These are phyloP conservation scores for Druceiella hillmani DNA, from an alignment of 2,888 invertebrate species.

Conservation along the genomic window DNA sequence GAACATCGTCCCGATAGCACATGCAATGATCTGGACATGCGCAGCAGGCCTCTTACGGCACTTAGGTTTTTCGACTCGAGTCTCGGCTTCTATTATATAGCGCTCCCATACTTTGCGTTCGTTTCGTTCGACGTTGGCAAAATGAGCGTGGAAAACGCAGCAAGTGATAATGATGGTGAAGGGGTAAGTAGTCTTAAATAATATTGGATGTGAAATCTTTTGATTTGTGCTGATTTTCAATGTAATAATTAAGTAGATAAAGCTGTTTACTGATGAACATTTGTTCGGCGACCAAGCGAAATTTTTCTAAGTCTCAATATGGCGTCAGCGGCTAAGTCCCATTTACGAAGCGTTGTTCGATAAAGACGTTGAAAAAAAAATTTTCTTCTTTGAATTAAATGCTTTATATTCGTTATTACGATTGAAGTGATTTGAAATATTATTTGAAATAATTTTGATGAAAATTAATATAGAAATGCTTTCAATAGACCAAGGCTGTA, in stretches of 20 bases:
- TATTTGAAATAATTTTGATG: conserved; percentile 10
- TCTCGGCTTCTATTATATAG: conserved; percentile 26
- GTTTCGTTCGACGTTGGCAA: conserved; percentile 44
- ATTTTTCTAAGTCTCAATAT: conserved; percentile 78
- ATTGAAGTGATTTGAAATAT: conserved; percentile 10
- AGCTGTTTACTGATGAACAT: conserved; percentile 49
- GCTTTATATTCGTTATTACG: too few species aligned
- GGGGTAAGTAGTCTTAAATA: conserved; percentile 51
- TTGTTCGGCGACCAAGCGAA: conserved; percentile 40
- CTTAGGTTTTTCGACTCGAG: conserved; percentile 44
- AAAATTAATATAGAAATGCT: conserved; percentile 11
- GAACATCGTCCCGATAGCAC: conserved; percentile 1
- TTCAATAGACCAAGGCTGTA: conserved; percentile 44
- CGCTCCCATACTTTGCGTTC: too few species aligned
- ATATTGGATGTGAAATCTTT: conserved; percentile 23
- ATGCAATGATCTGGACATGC: conserved; percentile 47
- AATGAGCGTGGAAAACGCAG: conserved; percentile 63
- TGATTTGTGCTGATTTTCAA: conserved; percentile 24
- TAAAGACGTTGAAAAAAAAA: conserved; percentile 16
- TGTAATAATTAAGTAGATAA: conserved; percentile 15
- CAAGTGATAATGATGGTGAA: conserved; percentile 52
- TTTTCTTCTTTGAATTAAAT: conserved; percentile 12
- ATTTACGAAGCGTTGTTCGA: conserved; percentile 42
- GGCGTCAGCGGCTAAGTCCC: conserved; percentile 76
- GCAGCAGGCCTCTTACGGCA: conserved; percentile 52